Evolutionary conservation across 1,140 invertebrate genomes (phyloP), one percentile per base, ranked within the genome.

Genomic region (Platyura marginata): DNA sequence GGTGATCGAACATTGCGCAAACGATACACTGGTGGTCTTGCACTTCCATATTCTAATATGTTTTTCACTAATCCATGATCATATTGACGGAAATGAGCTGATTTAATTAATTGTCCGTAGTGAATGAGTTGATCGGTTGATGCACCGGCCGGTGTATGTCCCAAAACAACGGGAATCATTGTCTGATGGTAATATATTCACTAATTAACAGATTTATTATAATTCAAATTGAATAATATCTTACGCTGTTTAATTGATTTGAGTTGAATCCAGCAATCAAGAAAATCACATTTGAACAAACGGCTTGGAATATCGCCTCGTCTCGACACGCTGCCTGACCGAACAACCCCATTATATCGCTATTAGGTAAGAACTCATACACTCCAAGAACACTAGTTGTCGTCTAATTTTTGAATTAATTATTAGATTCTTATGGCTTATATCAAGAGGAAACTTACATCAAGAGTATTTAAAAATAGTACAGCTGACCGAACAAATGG

Each of bases 121-220:
- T 61, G 59, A 34, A 56, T 56, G 1, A 61, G 52, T 46, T 59
- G 57, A 45, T 61, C 57, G 40, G 58, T 54, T 2, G 57, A 50
- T 40, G 59, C 56, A 15, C 58, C 59, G 0, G 58, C 58, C 2
- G 59, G 87, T 44, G 72, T 68, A 51, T 90, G 83, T 1, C 72
- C 69, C 38, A 80, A 62, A 41, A 88, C 76, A 0, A 86, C 74
- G 0, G 80, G 72, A 3, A 83, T 55, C 53, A 78, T 70, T 33
- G 74, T 75, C 66, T 59, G 57, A 44, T 10, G 16, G n/a, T 13
- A n/a, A 37, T 8, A 1, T 49, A 49, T 20, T 6, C 1, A 19
- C 22, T 19, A 32, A 23, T 19, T 29, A 18, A 6, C 18, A 29
- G n/a, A 21, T 21, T 41, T 41, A 5, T 6, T 19, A 4, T n/a